A percentile compares a stretch with the other conserved stretches of the same genome.
phyloP scores from a whole-genome alignment of 1,140 invertebrate genomes.

The Aphaenogaster floridana region DNA sequence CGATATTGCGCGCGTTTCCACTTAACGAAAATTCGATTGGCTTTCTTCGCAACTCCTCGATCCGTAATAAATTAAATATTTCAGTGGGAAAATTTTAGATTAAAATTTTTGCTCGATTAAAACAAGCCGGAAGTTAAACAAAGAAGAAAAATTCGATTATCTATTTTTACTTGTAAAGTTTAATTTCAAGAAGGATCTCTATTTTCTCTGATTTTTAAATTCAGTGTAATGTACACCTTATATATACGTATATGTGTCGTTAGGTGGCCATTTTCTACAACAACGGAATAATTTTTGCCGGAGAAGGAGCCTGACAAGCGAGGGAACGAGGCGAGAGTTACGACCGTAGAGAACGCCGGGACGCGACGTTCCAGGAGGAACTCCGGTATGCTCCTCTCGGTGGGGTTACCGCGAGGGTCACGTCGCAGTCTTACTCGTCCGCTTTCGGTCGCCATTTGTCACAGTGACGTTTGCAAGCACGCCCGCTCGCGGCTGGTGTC shows the following conservation, averaged over 20 bases:
- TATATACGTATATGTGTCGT: neutral
- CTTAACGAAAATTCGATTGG: slow-evolving; percentile 16
- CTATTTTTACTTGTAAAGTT: neutral
- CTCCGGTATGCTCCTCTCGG: slow-evolving; percentile 53
- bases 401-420: slow-evolving; percentile 68
- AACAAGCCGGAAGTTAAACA: neutral
- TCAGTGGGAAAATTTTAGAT: neutral
- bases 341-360: slow-evolving; percentile 15
- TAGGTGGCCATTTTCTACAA: slow-evolving; percentile 15
- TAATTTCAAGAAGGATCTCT: neutral
- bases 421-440: slow-evolving; percentile 70
- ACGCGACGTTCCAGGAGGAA: slow-evolving; percentile 60
- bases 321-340: slow-evolving; percentile 49
- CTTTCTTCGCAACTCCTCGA: neutral
- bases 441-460: slow-evolving; percentile 78
- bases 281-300: slow-evolving; percentile 62
- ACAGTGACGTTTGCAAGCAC: slow-evolving; percentile 80
- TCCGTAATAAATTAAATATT: neutral
- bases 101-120: neutral
- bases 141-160: neutral
- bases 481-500: slow-evolving; percentile 67
- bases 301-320: neutral
- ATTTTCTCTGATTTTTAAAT: neutral
- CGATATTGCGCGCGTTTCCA: slow-evolving; percentile 12
- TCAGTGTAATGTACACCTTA: neutral